Percentiles rank a stretch among this genome's conserved stretches.
phyloP scores from a whole-genome alignment of 2,888 invertebrate species.

The Eurytoma californica region DNA sequence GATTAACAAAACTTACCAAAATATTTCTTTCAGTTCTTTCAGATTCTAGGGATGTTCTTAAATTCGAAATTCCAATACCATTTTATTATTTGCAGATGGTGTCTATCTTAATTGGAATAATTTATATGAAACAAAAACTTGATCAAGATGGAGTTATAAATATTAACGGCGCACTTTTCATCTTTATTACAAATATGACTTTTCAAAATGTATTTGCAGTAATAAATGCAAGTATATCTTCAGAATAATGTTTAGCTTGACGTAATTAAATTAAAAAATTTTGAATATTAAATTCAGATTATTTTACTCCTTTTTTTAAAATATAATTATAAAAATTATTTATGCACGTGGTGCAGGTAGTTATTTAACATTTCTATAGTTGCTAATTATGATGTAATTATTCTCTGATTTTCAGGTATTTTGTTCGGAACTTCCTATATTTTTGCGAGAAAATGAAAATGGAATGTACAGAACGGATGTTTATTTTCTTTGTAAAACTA shows the following conservation, averaged over 20 bases:
- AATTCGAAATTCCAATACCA: neutral
- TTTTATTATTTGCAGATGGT: conserved; percentile 81
- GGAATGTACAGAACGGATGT: conserved; percentile 94
- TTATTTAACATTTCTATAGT: too few species aligned
- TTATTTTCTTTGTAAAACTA: conserved; percentile 92
- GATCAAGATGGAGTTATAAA: conserved; percentile 95
- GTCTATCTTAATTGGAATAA: conserved; percentile 89
- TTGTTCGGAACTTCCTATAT: conserved; percentile 91
- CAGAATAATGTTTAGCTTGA: neutral
- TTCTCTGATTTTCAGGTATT: conserved; percentile 81
- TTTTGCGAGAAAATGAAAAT: conserved; percentile 90
- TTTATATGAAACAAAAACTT: conserved; percentile 89
- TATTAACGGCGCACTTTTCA: conserved; percentile 93
- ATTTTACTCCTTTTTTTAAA: neutral
- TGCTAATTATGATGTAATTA: too few species aligned
- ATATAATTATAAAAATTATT: neutral
- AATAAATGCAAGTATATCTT: conserved; percentile 83
- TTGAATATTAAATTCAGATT: neutral
- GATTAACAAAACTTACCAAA: too few species aligned
- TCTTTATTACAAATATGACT: conserved; percentile 93
- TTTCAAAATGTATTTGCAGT: conserved; percentile 97
- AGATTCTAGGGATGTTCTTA: too few species aligned
- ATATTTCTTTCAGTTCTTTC: neutral
- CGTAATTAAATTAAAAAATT: neutral
- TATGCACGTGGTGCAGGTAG: too few species aligned